Conservation (phyloP, 1,140 invertebrate genomes). For the Macrosteles quadrilineatus region DNA sequence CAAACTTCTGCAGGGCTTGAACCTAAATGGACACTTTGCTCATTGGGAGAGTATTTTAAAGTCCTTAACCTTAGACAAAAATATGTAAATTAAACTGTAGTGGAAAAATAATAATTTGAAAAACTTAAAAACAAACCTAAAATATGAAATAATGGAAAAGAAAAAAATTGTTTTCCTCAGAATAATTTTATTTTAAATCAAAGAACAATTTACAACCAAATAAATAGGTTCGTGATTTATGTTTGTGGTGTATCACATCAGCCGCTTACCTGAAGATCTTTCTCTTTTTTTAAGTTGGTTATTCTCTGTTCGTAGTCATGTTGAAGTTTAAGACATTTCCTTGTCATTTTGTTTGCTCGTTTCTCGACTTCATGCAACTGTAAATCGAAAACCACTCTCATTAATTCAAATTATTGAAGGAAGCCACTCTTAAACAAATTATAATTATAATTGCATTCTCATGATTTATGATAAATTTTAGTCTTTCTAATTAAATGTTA, state of each 20-base stretch:
- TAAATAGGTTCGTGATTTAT: slow-evolving; percentile 11
- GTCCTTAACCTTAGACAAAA: too few relatives aligned
- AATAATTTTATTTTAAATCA: slow-evolving; percentile 2
- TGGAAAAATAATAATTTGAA: too few relatives aligned
- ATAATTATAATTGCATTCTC: too few relatives aligned
- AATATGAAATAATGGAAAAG: too few relatives aligned
- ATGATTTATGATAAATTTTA: too few relatives aligned
- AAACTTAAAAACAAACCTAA: too few relatives aligned
- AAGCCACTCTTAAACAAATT: too few relatives aligned
- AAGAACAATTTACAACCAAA: not conserved
- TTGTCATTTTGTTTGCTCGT: slow-evolving; percentile 4
- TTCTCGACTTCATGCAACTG: not conserved
- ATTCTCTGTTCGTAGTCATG: slow-evolving; percentile 16
- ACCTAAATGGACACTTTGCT: too few relatives aligned
- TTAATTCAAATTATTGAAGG: too few relatives aligned
- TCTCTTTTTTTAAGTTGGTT: slow-evolving; percentile 1
- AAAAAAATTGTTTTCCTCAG: not conserved
- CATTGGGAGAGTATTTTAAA: too few relatives aligned
- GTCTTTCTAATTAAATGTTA: too few relatives aligned
- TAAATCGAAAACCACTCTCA: not conserved
- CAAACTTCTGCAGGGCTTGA: not conserved
- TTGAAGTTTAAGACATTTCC: not conserved
- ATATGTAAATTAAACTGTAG: too few relatives aligned
- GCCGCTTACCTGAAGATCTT: not conserved
- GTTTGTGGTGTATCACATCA: not conserved